phyloP scores from a whole-genome alignment of 2,888 invertebrate genomes.

The Microdon myrmicae region DNA sequence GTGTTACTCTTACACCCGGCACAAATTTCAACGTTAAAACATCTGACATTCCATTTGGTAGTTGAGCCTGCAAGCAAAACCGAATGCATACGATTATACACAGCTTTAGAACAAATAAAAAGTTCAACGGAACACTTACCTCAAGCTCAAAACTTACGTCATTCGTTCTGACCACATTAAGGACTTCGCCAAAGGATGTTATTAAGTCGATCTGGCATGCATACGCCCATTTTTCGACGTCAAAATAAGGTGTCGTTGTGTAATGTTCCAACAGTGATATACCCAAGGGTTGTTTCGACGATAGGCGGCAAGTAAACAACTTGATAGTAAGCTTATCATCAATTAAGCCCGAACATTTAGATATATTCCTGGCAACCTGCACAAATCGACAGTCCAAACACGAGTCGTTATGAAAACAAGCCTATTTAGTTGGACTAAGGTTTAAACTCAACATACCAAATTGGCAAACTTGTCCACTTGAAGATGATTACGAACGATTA shows the following conservation, averaged over 20 bases:
- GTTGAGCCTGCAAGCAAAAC: conserved; percentile 57
- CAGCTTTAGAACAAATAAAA: conserved; percentile 6
- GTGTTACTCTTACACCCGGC: conserved; percentile 63
- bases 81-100: conserved; percentile 13
- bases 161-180: conserved; percentile 61
- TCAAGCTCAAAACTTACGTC: conserved; percentile 63
- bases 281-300: conserved; percentile 60
- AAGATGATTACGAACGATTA: conserved; percentile 65
- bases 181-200: conserved; percentile 60
- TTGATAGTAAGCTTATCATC: conserved; percentile 58
- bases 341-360: conserved; percentile 60
- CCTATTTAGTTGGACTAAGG: conserved; percentile 25
- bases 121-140: conserved; percentile 54
- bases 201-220: conserved; percentile 62
- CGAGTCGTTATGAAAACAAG: conserved; percentile 3
- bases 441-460: conserved; percentile 60
- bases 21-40: conserved; percentile 63
- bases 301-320: conserved; percentile 62
- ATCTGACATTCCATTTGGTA: conserved; percentile 62
- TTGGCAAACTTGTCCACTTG: conserved; percentile 66
- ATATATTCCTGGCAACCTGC: conserved; percentile 63
- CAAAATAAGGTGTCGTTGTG: conserved; percentile 61
- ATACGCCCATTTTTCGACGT: conserved; percentile 60
- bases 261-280: conserved; percentile 60
- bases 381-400: conserved; percentile 17